Evolutionary conservation across 2,797 vertebrate genomes (phyloP).

Genomic region (Sebastes oblongus): DNA sequence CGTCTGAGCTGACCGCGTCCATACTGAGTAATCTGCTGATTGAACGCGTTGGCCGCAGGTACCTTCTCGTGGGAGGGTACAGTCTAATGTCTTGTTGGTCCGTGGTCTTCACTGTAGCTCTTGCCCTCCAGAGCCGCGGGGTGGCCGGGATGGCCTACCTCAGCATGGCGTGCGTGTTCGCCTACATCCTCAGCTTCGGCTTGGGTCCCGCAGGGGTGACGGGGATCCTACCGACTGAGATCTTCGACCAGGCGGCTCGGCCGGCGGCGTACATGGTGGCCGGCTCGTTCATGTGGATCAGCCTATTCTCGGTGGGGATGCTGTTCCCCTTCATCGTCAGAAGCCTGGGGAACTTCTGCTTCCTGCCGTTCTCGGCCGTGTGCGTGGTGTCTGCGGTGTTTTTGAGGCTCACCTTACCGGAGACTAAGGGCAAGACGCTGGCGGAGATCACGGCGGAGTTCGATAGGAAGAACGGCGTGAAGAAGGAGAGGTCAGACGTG

Average conservation of each 20-base stretch:
- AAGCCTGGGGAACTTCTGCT: conserved; percentile 83
- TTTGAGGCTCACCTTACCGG: conserved; percentile 84
- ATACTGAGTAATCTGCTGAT: conserved; percentile 85
- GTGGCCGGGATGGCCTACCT: conserved; percentile 87
- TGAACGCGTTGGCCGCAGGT: conserved; percentile 83
- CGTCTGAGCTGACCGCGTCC: conserved; percentile 84
- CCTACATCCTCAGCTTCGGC: conserved; percentile 93
- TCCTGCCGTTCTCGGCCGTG: conserved; percentile 85
- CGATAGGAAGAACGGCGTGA: conserved; percentile 63
- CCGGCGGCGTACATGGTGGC: conserved; percentile 90
- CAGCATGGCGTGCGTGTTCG: conserved; percentile 88
- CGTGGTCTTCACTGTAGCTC: conserved; percentile 84
- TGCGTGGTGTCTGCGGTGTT: conserved; percentile 82
- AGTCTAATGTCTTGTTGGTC: conserved; percentile 87
- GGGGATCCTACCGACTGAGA: conserved; percentile 87
- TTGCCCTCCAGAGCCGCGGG: conserved; percentile 80
- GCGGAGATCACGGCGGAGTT: conserved; percentile 87
- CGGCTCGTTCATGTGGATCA: conserved; percentile 88
- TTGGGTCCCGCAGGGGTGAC: conserved; percentile 92
- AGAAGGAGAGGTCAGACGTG: neutral
- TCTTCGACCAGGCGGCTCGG: conserved; percentile 88
- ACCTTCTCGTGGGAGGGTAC: conserved; percentile 87
- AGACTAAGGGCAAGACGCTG: conserved; percentile 91
- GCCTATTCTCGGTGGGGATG: conserved; percentile 87
- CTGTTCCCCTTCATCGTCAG: conserved; percentile 88